Evolutionary conservation across 1,140 invertebrate species (phyloP), one percentile per base, ranked within the genome.

Genomic region (Papilio dardanus): DNA sequence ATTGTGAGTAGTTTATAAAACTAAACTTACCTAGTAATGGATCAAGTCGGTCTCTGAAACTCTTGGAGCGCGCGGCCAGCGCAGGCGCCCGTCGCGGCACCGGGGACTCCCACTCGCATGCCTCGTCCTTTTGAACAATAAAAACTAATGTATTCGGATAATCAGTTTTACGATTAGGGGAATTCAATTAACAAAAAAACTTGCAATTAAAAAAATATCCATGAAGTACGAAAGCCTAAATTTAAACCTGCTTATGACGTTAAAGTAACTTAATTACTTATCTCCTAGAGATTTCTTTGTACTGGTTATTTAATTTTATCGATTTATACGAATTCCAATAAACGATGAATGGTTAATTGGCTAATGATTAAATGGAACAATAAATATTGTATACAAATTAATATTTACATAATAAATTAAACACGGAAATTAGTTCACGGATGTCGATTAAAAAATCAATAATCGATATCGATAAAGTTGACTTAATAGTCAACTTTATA

Each of bases 1-100:
- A 14, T 12, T 2, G 10, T 37, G 8, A 2, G 35, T 37, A 3
- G 35, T 12, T 37, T 5, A 37, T 14, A 37, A 37, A 67, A 33
- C 33, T 66, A 37, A 40, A 94, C 93, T 96, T 90, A 96, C 96
- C 95, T 77, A 96, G 87, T 78, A 96, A 90, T 16, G 96, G 96
- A 90, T 97, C 96, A 50, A 97, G 90, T 74, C 95, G 92, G 79
- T 96, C 96, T 80, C 96, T 95, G 91, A 97, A 96, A 84, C 96
- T 97, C 84, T 96, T 96, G 68, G 95, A 95, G 75, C 95, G 91
- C 40, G 94, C 94, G 65, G 92, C 74, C 71, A 86, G 87, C 74
- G 89, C 79, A 37, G 86, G 78, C 12, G 89, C 85, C 76, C 88
- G 75, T 71, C 92, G 81, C 71, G 87, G 85, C 35, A 86, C 78